Base-by-base conservation (phyloP, 2,888 invertebrate genomes). In the Aleiodes leptofemur region DNA sequence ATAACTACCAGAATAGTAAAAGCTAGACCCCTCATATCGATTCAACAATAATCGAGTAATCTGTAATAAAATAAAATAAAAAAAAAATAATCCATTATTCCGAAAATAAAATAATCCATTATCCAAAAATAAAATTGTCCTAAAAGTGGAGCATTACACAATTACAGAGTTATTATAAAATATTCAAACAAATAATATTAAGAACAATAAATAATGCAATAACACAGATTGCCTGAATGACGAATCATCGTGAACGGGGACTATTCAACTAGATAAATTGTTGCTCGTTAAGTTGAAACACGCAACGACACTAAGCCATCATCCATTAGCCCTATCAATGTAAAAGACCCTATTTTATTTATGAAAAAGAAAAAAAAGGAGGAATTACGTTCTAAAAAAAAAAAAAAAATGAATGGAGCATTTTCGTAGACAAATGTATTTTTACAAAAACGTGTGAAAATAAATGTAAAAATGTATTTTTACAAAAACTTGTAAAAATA, bases 21-120 rank as follows among this genome's bases (percentile, higher is more conserved):
- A 70, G 73, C 78, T 43, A 78, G 76, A 74, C 75, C 77, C 74
- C 78, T 77, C 79, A 79, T 79, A 70, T 78, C 57, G 76, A 72
- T 76, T 69, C 69, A 61, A 66, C 64, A 48, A 59, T 69, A 23
- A 72, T 72, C 31, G 0, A 3, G 7, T 3, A 68, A 51, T 23
- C 29, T 68, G 56, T 8, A 31, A 34, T 51, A 3, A 43, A 55
- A 43, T 43, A 16, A 31, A 31, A 31, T 4, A 31, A 31, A 31
- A 31, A 31, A 31, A 31, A 31, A 5, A 31, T 31, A 31, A 31
- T 31, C 31, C n/a, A n/a, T n/a, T n/a, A n/a, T n/a, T n/a, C n/a
- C n/a, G n/a, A 23, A 23, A 23, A 23, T 23, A 23, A 66, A 64
- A 48, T 50, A 66, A n/a, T 16, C 51, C 5, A 13, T 13, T 23